Percentiles rank a stretch among this genome's conserved stretches.
phyloP scores from a whole-genome alignment of 2,113 vertebrate genomes.

The Mastomys natalensis region DNA sequence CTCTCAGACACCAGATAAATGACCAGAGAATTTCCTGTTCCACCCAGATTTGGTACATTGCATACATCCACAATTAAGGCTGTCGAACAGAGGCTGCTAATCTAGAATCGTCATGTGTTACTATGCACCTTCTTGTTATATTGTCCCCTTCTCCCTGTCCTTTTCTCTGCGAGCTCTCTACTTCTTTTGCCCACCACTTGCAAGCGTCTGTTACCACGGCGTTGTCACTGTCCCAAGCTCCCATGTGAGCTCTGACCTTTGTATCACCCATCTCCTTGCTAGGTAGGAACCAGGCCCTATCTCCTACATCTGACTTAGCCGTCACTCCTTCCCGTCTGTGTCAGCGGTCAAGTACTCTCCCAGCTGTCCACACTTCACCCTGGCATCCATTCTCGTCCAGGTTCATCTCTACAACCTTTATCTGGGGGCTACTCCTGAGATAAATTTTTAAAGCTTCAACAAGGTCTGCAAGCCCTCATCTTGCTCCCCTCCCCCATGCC shows the following conservation, averaged over 20 bases:
- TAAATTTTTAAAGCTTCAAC: not conserved
- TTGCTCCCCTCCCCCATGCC: not conserved
- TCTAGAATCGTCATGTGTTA: not conserved
- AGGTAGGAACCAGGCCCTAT: not conserved
- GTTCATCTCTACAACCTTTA: not conserved
- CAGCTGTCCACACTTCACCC: not conserved
- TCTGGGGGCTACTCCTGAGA: not conserved
- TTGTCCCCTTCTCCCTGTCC: not conserved
- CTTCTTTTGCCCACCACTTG: not conserved
- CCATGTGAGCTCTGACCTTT: too few relatives aligned
- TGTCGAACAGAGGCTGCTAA: not conserved
- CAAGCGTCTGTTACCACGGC: not conserved
- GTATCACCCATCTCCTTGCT: not conserved
- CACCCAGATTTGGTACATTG: not conserved
- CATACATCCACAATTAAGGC: not conserved
- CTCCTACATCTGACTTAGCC: not conserved
- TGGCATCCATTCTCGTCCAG: not conserved
- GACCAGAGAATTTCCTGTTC: not conserved
- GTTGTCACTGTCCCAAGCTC: not conserved
- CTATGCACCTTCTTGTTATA: not conserved
- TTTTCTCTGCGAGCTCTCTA: not conserved
- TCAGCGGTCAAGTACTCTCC: not conserved
- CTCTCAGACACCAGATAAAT: not conserved
- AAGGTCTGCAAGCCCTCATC: not conserved
- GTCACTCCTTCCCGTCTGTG: too few relatives aligned